Base-by-base conservation (phyloP, 1,140 invertebrate species). In the Drosophila ficusphila region DNA sequence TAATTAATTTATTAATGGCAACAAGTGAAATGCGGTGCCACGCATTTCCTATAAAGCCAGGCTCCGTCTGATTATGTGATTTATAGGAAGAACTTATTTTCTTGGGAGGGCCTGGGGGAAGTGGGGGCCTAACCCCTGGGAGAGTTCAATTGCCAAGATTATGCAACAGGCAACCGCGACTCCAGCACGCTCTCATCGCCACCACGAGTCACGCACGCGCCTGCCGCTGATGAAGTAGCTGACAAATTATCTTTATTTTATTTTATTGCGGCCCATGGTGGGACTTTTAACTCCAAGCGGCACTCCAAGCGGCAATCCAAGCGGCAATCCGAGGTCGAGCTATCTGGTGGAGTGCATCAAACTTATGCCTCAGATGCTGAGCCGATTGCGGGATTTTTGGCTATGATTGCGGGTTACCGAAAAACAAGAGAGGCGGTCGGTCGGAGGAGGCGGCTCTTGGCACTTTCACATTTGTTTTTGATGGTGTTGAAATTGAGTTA, bases 1-100 rank as follows among this genome's bases (percentile, higher is more conserved):
- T 78, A 75, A 78, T 83, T 78, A 69, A 70, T 78, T 83, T 65
- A 49, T 78, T 75, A 79, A 78, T 83, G 71, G 53, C 76, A 79
- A 49, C 34, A 18, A 46, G 29, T 27, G 46, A 53, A 46, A 42
- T 76, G 71, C 72, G 31, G 11, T 38, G 29, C 44, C 44, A 76
- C 71, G 77, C 77, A 62, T 70, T 79, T 79, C 76, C 76, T 79
- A 64, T 38, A 31, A 57, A 38, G 34, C 51, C 6, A 7, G 12
- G 18, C 14, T 29, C 21, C 18, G 44, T 42, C 25, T 57, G 70
- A 69, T 82, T 76, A 82, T 74, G 60, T 83, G 79, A 83, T 77
- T 82, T 77, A 83, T 83, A 83, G 79, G 74, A 82, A 83, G 74
- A 83, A 78, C 67, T 56, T 73, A 81, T 72, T 29, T 29, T 21